These are phyloP conservation scores for Microcebus griseorufus DNA, from an alignment of 2,113 vertebrate genomes.

Conservation along the genomic window DNA sequence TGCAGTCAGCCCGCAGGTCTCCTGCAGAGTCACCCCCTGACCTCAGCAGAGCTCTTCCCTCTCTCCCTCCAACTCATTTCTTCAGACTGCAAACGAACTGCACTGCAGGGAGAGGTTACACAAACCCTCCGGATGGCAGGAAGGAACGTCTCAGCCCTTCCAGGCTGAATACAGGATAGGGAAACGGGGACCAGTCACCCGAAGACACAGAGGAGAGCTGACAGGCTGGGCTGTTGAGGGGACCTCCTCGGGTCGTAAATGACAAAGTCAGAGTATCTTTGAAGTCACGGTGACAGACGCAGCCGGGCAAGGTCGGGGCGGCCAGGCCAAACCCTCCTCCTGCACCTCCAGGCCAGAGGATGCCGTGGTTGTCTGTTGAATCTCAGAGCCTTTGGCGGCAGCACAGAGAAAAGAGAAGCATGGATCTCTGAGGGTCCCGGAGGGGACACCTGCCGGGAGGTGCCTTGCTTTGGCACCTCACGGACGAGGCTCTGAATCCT, in stretches of 20 bases:
- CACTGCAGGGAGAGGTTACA: neutral
- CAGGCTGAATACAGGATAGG: neutral
- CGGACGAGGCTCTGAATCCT: neutral
- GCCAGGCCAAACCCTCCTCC: no score
- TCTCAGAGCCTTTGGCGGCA: neutral
- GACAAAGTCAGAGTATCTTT: neutral
- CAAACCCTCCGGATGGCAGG: no score
- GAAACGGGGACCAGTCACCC: neutral
- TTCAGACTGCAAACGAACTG: neutral
- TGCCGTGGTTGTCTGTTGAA: neutral
- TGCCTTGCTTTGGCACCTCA: neutral
- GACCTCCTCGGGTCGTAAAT: accelerated
- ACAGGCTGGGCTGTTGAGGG: accelerated
- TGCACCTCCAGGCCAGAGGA: neutral
- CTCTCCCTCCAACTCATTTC: neutral
- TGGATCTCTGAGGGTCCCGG: accelerated
- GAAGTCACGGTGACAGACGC: neutral
- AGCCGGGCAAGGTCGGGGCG: neutral
- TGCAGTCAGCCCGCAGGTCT: neutral
- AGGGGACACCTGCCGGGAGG: neutral
- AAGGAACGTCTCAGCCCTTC: no score
- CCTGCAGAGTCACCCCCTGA: neutral
- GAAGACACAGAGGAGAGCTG: accelerated
- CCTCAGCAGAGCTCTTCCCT: neutral
- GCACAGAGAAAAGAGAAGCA: accelerated